Base-by-base conservation (phyloP, 2,888 invertebrate species). In the Zhuqinia jingwanae region DNA sequence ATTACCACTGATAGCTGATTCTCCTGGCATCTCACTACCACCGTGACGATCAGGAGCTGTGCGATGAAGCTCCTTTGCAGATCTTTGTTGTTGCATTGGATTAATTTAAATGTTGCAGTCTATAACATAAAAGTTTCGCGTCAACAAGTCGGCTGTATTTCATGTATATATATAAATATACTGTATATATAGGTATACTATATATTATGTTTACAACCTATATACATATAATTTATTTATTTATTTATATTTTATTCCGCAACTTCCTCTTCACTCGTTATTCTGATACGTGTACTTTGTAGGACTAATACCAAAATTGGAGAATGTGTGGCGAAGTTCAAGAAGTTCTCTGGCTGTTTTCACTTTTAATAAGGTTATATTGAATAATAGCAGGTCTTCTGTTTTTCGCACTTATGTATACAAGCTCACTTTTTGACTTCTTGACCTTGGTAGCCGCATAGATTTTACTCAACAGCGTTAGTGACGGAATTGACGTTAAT, bases 361-460 rank as follows among this genome's bases (percentile, higher is more conserved):
- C 36, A 36, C 27, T 56, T 77, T 78, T 58, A 78, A 78, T 36
- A 65, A 50, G 47, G 27, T 53, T 68, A 80, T 63, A 82, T 82
- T 82, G 63, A 75, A 82, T 63, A 82, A 82, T 82, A 25, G 47
- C 82, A 82, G 82, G 45, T 65, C 20, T 36, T 13, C 10, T 20
- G 42, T 70, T 85, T 77, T 85, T 85, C 79, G 79, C 85, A 85
- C 85, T n/a, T n/a, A n/a, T n/a, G n/a, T n/a, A n/a, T n/a, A n/a
- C n/a, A n/a, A n/a, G n/a, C n/a, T n/a, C n/a, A n/a, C n/a, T 85
- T 75, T 56, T 50, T 25, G n/a, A 47, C 63, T 58, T 65, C 30
- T 70, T 85, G 79, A 79, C 85, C 85, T 85, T 85, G 85, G 68
- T 22, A 22, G 42, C 47, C 58, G 68, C 70, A 22, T 27, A 10